Percentiles rank a stretch among this genome's conserved stretches.
Evolutionary conservation across 2,888 invertebrate genomes (phyloP).

Genomic region (Aleiodes leptofemur): DNA sequence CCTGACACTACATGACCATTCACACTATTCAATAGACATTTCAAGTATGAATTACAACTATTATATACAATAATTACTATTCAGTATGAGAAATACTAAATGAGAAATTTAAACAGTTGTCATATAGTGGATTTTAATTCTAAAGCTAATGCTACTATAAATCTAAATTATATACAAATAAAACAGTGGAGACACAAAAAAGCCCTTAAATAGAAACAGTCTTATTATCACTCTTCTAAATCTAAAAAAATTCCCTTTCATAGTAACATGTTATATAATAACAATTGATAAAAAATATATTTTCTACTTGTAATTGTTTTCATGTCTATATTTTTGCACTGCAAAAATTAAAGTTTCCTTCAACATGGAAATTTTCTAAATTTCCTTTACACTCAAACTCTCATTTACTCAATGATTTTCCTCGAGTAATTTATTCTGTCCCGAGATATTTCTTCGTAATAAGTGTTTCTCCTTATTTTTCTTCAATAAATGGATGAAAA

Average conservation of each 20-base stretch:
- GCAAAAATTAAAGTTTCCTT: background rate
- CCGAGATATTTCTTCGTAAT: conserved; percentile 55
- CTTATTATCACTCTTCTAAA: background rate
- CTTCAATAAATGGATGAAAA: conserved; percentile 44
- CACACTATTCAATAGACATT: too few species aligned
- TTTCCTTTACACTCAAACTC: background rate
- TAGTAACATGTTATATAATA: background rate
- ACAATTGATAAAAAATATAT: background rate
- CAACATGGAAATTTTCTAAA: background rate
- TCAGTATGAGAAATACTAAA: background rate
- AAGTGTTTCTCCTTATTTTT: conserved; percentile 46
- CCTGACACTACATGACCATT: too few species aligned
- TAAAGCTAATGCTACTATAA: background rate
- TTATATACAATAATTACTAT: background rate
- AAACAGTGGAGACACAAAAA: background rate
- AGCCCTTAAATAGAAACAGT: conserved; percentile 22
- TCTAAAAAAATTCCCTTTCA: background rate
- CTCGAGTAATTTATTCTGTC: conserved; percentile 57
- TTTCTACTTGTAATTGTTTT: background rate
- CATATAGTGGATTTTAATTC: background rate
- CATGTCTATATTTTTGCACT: background rate
- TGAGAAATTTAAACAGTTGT: too few species aligned
- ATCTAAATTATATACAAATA: conserved; percentile 3
- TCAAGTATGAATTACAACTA: too few species aligned
- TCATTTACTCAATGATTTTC: conserved; percentile 11